These are phyloP conservation scores for Micropterix aruncella DNA, from an alignment of 2,888 invertebrate genomes.

Conservation along the genomic window DNA sequence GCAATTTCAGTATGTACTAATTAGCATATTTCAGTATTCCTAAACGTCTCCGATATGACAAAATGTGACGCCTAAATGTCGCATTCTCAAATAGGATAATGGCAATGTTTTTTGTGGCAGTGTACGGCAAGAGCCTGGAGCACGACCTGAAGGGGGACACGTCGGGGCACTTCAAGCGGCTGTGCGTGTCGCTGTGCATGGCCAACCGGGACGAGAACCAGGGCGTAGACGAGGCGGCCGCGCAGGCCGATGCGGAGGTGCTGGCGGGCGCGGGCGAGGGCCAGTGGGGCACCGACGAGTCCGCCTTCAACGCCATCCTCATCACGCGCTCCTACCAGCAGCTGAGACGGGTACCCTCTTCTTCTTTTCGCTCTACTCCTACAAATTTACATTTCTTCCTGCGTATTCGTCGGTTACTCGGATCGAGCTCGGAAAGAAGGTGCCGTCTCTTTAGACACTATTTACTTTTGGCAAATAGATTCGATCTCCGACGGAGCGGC, in stretches of 20 bases:
- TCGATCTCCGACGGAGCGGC: too few relatives aligned
- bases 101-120: slow-evolving; percentile 26
- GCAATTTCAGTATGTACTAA: too few relatives aligned
- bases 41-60: too few relatives aligned
- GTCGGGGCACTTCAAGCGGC: slow-evolving; percentile 87
- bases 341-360: slow-evolving; percentile 59
- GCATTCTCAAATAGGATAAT: too few relatives aligned
- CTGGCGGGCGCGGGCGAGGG: slow-evolving; percentile 66
- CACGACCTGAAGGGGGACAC: slow-evolving; percentile 83
- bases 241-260: slow-evolving; percentile 70
- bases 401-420: too few relatives aligned
- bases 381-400: too few relatives aligned
- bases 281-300: slow-evolving; percentile 86
- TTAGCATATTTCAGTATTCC: too few relatives aligned
- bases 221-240: slow-evolving; percentile 66
- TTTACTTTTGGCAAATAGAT: too few relatives aligned
- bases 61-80: too few relatives aligned
- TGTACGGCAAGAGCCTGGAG: slow-evolving; percentile 70
- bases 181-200: slow-evolving; percentile 77
- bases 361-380: too few relatives aligned
- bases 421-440: too few relatives aligned
- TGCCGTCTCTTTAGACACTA: too few relatives aligned
- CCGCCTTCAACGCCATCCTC: slow-evolving; percentile 73
- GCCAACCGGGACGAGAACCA: slow-evolving; percentile 86
- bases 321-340: slow-evolving; percentile 84